Evolutionary conservation across 2,888 invertebrate species (phyloP), one percentile per base, ranked within the genome.

Genomic region (Stenodema calcarata): DNA sequence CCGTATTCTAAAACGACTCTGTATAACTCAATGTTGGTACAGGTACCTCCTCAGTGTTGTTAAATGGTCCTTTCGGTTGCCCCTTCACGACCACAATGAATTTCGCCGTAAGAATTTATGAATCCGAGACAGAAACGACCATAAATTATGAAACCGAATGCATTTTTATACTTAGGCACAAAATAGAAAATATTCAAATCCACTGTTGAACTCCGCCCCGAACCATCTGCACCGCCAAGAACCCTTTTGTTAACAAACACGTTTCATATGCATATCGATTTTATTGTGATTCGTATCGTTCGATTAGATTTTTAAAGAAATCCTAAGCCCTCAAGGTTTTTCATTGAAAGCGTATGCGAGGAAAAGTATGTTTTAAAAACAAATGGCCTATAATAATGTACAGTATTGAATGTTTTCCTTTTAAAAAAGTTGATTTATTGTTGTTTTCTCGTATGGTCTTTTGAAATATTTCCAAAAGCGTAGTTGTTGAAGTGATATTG

Each of bases 401-500:
- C 80, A 80, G 80, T 80, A 80, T 80, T 80, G 80, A 27, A 50
- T 50, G 80, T 80, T 80, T 80, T 80, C 80, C 80, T 44, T 44
- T 78, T 12, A 7, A 30, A 23, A 35, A 44, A n/a, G 14, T 50
- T 28, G 0, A n/a, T 12, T 27, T 50, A 54, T 47, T 54, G 4
- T 28, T 42, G n/a, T n/a, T 12, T 50, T 47, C 54, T 35, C 47
- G 27, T 44, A 47, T 70, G 47, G 42, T 80, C 50, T 80, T 80
- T 80, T 54, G 80, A 80, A 27, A 80, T n/a, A 41, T 80, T 50
- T 28, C 23, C 50, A 80, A 78, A 44, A 42, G 78, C 30, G 80
- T 80, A 80, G 80, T 27, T 80, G 80, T 80, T 80, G 80, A 80
- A 80, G 80, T 80, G 80, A 80, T 80, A 80, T 80, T 80, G 47